Base-by-base conservation (phyloP, 2,888 invertebrate genomes). In the Melitaea athalia region DNA sequence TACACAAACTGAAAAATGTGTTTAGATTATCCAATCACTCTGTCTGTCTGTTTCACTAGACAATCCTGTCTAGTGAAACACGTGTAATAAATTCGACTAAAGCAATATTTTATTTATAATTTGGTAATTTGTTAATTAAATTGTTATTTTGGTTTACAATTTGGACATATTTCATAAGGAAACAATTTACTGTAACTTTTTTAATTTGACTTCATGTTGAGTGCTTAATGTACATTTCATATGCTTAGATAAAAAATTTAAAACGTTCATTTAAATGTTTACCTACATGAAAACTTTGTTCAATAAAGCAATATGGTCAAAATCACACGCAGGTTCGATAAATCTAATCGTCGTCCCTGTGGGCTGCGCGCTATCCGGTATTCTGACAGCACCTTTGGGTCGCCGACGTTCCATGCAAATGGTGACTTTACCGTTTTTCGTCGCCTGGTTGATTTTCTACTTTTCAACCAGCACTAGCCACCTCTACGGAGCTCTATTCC, bases 301-400 rank as follows among this genome's bases (percentile, higher is more conserved):
- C 14, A 55, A 14, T 14, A 55, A 55, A 17, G 31, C 53, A 33
- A 14, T 14, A 7, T 55, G 14, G 31, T 33, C 24, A 55, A 12
- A 33, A 14, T 33, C 14, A 33, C 53, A 55, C 14, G 8, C 82
- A 96, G 97, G 97, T 88, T 97, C 97, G 17, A 94, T 97, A 63
- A 96, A 96, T 82, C 89, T 96, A 71, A 96, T 97, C 74, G 94
- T 95, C 75, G 97, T 97, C 15, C 97, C 97, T 0, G 72, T 97
- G 64, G 97, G 97, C 3, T 96, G 97, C 77, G 88, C 96, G 8
- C 84, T 95, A 61, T 97, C 97, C 0, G 97, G 97, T 0, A 83
- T 94, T 7, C 85, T 96, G 11, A 96, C 96, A 0, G 94, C 96
- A 64, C 94, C 95, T 0, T 82, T 96, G 61, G 97, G 97, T 0